A percentile compares a stretch with the other conserved stretches of the same genome.
Evolutionary conservation across 1,140 invertebrate species (phyloP).

Genomic region (Vollenhovia emeryi): DNA sequence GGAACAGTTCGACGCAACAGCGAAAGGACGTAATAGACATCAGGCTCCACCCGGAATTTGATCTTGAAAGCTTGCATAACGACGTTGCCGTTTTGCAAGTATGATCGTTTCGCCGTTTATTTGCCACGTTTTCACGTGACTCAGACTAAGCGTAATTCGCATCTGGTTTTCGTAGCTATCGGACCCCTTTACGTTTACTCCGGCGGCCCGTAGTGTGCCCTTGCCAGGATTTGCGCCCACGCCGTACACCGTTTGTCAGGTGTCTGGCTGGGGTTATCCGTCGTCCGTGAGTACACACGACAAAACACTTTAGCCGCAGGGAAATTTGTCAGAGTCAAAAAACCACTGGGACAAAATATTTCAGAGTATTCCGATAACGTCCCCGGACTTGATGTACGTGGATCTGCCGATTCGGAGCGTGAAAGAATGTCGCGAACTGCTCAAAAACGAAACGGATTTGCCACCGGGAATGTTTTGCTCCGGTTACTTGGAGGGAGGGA

Average conservation of each 20-base stretch:
- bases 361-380: constrained; percentile 58
- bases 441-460: constrained; percentile 80
- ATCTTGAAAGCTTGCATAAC: constrained; percentile 61
- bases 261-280: constrained; percentile 84
- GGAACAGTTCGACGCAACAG: constrained; percentile 48
- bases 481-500: constrained; percentile 88
- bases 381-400: constrained; percentile 79
- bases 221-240: neutral
- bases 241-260: constrained; percentile 74
- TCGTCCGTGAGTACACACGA: constrained; percentile 63
- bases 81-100: constrained; percentile 78
- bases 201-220: constrained; percentile 22
- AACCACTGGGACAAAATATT: neutral
- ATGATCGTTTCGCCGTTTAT: neutral
- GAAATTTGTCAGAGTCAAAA: neutral
- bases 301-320: neutral
- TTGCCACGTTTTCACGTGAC: neutral
- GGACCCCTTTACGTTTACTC: constrained; percentile 45
- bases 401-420: constrained; percentile 80
- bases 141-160: neutral
- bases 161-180: constrained; percentile 54
- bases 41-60: constrained; percentile 67
- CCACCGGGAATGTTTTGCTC: constrained; percentile 90
- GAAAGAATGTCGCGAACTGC: constrained; percentile 76
- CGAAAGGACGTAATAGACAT: constrained; percentile 58